A percentile compares a stretch with the other conserved stretches of the same genome.
phyloP scores from a whole-genome alignment of 2,113 vertebrate genomes.

The Chaenocephalus aceratus region DNA sequence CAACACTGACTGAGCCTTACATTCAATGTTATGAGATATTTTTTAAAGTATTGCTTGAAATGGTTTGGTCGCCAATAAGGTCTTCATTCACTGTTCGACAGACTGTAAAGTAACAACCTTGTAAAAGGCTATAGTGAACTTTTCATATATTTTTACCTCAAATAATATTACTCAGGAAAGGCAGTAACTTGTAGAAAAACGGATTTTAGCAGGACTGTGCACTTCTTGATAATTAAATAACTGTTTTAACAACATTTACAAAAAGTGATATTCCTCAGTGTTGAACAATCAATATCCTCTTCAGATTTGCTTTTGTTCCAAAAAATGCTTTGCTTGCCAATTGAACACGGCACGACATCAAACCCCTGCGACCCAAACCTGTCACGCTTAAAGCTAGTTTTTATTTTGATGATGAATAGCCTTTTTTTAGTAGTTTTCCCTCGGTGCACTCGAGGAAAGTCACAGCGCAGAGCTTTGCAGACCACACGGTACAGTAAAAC shows the following conservation, averaged over 20 bases:
- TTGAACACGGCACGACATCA: not conserved
- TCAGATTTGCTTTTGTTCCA: not conserved
- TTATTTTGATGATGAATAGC: conserved; percentile 10
- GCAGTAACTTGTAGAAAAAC: not conserved
- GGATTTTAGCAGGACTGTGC: not conserved
- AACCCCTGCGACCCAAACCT: not conserved
- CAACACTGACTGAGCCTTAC: not conserved
- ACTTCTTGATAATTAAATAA: not conserved
- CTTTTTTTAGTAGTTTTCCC: conserved; percentile 25
- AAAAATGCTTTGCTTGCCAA: not conserved
- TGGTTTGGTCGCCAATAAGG: not conserved
- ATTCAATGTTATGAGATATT: not conserved
- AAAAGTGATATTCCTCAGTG: not conserved
- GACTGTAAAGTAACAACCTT: not conserved
- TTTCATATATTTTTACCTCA: not conserved
- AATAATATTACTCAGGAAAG: not conserved
- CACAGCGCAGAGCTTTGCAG: conserved; percentile 21
- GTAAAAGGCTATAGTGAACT: too few species aligned
- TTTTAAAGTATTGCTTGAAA: not conserved
- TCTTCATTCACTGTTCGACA: not conserved
- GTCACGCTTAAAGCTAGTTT: not conserved
- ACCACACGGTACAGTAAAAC: conserved; percentile 26
- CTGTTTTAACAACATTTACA: not conserved
- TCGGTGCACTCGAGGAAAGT: conserved; percentile 29
- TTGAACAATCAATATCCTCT: not conserved